Percentiles rank a stretch among this genome's conserved stretches.
These are phyloP conservation scores for Myiozetetes cayanensis DNA, from an alignment of 2,113 vertebrate genomes.

Conservation along the genomic window DNA sequence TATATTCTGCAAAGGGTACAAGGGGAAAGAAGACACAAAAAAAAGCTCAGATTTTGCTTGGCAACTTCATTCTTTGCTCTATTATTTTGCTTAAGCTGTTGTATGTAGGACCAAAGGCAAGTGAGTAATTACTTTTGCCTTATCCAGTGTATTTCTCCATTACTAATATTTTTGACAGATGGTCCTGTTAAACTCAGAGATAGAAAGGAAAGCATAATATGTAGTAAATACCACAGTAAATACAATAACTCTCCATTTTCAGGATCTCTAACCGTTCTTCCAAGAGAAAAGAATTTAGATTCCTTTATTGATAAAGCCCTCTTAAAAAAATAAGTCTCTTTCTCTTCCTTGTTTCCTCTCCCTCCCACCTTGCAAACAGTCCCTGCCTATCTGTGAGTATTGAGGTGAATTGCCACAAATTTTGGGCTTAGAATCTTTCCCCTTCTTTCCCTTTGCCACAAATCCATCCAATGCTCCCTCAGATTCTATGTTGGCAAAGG, in stretches of 20 bases:
- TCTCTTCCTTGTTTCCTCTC: not conserved
- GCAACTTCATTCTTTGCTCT: constrained; percentile 2
- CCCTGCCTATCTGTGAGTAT: not conserved
- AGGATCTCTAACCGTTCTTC: not conserved
- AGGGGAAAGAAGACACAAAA: not conserved
- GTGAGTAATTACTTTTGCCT: constrained; percentile 29
- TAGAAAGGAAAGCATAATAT: not conserved
- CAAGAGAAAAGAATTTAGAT: not conserved
- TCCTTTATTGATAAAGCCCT: not conserved
- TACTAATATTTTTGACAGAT: constrained; percentile 49
- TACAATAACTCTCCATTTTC: not conserved
- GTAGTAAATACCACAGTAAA: not conserved
- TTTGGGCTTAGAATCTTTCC: not conserved
- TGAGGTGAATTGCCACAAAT: not conserved
- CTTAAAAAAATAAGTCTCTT: not conserved
- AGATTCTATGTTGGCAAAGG: not conserved
- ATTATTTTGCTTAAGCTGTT: not conserved
- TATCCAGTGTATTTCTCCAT: not conserved
- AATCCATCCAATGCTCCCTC: not conserved
- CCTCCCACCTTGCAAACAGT: not conserved
- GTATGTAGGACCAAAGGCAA: constrained; percentile 6
- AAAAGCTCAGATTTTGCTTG: not conserved
- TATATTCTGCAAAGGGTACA: not conserved
- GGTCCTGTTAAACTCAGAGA: not conserved
- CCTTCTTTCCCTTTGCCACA: not conserved